Conservation (phyloP, 2,113 vertebrate genomes). For the Carlito syrichta region DNA sequence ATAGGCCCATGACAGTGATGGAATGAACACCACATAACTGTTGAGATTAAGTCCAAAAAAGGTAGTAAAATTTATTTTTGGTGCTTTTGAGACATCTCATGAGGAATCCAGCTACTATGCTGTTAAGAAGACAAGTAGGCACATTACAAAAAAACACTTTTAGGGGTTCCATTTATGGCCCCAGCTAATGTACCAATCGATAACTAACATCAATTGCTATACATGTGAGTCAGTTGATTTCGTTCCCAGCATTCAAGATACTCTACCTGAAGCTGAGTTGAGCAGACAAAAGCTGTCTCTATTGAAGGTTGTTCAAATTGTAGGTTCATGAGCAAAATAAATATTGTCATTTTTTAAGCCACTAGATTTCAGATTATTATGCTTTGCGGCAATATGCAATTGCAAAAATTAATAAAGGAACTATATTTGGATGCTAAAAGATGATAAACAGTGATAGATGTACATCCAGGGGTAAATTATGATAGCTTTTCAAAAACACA, state of each 20-base stretch:
- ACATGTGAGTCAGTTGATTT: neutral
- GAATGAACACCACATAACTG: neutral
- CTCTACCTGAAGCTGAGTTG: neutral
- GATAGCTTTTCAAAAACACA: neutral
- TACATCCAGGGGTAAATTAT: neutral
- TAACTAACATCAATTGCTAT: neutral
- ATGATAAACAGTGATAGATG: neutral
- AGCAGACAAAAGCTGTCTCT: neutral
- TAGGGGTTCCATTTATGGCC: neutral
- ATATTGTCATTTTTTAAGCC: neutral
- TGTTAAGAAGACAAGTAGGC: neutral
- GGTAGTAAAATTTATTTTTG: neutral
- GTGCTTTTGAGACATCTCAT: neutral
- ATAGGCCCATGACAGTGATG: neutral
- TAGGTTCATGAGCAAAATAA: neutral
- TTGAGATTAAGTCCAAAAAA: neutral
- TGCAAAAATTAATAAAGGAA: neutral
- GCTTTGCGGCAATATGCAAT: neutral
- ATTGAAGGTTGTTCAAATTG: neutral
- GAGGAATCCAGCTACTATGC: neutral
- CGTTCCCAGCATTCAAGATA: neutral
- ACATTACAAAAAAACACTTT: neutral
- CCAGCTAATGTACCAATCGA: neutral
- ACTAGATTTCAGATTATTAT: neutral
- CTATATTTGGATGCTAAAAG: neutral